Evolutionary conservation across 2,888 invertebrate species (phyloP), one percentile per base, ranked within the genome.

Genomic region (Blomia tropicalis): DNA sequence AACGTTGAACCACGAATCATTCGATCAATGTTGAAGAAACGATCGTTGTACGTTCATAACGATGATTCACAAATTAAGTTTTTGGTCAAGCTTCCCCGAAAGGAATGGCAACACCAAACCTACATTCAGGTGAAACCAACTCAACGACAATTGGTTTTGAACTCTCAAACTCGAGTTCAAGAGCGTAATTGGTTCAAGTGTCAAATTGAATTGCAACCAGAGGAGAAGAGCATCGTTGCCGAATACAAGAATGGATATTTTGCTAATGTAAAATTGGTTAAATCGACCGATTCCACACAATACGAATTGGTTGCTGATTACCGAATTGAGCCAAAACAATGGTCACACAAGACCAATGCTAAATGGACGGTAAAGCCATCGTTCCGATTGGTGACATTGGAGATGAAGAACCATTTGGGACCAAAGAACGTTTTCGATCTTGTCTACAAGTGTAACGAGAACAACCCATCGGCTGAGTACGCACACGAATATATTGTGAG

Each of bases 231-330:
- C 23, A 25, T 27, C 23, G 51, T 47, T 14, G 7, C 51, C 51
- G 51, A 47, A n/a, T 47, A 47, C 51, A 47, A 47, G 51, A 47
- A 47, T 27, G 51, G 51, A 22, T 47, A 47, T n/a, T 11, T 27
- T n/a, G 51, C 51, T n/a, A 27, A 47, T 22, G 23, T 47, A 11
- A 47, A 47, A n/a, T n/a, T 47, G 51, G 22, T 19, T n/a, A 47
- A 47, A n/a, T 11, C 7, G 7, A n/a, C 22, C 51, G 7, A 47
- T 11, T 7, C 7, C 11, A 7, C 7, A 22, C 11, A 14, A n/a
- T 27, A 47, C 51, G 23, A 47, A 27, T 36, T 56, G 29, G 29
- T 32, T 27, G 56, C 23, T 23, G 19, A 56, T 25, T 27, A 27
- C 29, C 25, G 23, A 22, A 23, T 29, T 5, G 29, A 14, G 3